Evolutionary conservation across 2,113 vertebrate species (phyloP).

Genomic region (Rhinopomastus cyanomelas): DNA sequence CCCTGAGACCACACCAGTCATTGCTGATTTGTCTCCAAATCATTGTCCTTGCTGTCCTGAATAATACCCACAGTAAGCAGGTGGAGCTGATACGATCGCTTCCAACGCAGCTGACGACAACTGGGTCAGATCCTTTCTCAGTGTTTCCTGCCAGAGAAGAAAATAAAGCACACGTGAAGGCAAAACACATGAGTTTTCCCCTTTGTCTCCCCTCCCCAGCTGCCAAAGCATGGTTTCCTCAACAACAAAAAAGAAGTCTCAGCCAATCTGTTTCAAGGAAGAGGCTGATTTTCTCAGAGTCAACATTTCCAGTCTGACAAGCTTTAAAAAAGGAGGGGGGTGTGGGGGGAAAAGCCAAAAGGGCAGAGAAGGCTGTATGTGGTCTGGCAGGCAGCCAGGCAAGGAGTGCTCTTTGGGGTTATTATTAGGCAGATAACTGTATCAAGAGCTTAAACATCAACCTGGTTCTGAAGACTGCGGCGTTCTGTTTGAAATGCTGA

Average conservation of each 20-base stretch:
- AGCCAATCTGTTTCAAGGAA: constrained; percentile 17
- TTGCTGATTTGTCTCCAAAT: constrained; percentile 43
- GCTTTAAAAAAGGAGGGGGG: background rate
- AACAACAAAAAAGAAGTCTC: constrained; percentile 29
- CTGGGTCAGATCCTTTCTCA: constrained; percentile 36
- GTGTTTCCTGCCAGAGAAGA: constrained; percentile 43
- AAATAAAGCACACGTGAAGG: background rate
- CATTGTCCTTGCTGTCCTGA: constrained; percentile 50
- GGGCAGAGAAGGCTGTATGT: background rate
- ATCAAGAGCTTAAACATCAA: constrained; percentile 28
- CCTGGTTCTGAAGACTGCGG: background rate
- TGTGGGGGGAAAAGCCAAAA: no score
- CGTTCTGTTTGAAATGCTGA: constrained; percentile 21
- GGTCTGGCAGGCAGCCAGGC: constrained; percentile 58
- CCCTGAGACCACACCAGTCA: background rate
- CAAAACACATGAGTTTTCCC: background rate
- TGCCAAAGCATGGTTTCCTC: constrained; percentile 25
- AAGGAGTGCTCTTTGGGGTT: constrained; percentile 36
- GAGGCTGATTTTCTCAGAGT: constrained; percentile 45
- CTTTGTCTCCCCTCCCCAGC: background rate
- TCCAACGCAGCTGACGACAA: background rate
- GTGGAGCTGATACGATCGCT: constrained; percentile 36
- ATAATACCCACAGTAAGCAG: constrained; percentile 43
- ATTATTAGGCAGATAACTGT: constrained; percentile 63
- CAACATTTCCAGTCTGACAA: constrained; percentile 42